These are phyloP conservation scores for Agonopterix heracliana DNA, from an alignment of 2,888 invertebrate species.

Conservation along the genomic window DNA sequence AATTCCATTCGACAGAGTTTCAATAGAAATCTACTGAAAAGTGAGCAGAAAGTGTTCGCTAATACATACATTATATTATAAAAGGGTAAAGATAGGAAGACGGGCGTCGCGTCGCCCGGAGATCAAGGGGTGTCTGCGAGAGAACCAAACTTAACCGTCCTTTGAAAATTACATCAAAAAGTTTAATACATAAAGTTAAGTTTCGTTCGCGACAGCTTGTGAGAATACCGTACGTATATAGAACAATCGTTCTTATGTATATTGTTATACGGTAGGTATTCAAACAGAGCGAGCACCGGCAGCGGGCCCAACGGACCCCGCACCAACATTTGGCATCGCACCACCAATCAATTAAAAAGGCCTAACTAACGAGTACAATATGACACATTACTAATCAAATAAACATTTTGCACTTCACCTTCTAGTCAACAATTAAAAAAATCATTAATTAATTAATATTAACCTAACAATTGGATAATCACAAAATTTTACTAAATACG, in stretches of 20 bases:
- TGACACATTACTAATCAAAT: slow-evolving; percentile 37
- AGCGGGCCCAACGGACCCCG: too few relatives aligned
- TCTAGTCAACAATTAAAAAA: slow-evolving; percentile 43
- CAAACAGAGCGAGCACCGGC: too few relatives aligned
- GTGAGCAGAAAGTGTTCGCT: slow-evolving; percentile 32
- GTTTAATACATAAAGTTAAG: too few relatives aligned
- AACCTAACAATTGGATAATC: slow-evolving; percentile 32
- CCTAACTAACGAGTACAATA: slow-evolving; percentile 40
- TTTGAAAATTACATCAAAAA: too few relatives aligned
- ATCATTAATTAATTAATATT: slow-evolving; percentile 7
- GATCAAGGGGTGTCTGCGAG: not conserved
- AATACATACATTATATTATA: not conserved
- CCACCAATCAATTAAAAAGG: slow-evolving; percentile 22
- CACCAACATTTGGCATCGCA: slow-evolving; percentile 28
- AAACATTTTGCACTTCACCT: slow-evolving; percentile 31
- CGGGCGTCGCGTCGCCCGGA: not conserved
- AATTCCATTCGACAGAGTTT: slow-evolving; percentile 13
- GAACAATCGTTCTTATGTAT: too few relatives aligned
- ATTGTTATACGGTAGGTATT: too few relatives aligned
- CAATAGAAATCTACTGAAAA: slow-evolving; percentile 33
- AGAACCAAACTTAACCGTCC: not conserved
- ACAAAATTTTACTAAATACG: slow-evolving; percentile 36
- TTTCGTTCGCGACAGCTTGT: too few relatives aligned
- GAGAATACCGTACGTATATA: too few relatives aligned
- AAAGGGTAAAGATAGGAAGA: not conserved